Percentiles rank a stretch among this genome's conserved stretches.
phyloP scores from a whole-genome alignment of 2,888 invertebrate genomes.

The Rhopalosiphum nymphaeae region DNA sequence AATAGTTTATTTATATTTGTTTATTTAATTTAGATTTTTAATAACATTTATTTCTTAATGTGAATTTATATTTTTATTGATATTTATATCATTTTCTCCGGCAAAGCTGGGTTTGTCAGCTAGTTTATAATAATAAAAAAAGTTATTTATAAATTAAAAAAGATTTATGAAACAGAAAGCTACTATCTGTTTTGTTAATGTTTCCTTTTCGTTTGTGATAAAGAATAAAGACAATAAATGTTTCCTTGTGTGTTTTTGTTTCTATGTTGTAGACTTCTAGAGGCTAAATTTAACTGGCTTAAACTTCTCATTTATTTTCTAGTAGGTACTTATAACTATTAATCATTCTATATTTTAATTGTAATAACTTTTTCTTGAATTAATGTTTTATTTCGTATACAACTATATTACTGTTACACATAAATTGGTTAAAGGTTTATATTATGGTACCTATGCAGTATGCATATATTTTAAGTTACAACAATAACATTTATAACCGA shows the following conservation, averaged over 20 bases:
- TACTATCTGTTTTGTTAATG: background rate
- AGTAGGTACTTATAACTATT: background rate
- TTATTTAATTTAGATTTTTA: background rate
- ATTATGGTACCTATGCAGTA: background rate
- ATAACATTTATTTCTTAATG: background rate
- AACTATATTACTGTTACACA: background rate
- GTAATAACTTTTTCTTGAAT: background rate
- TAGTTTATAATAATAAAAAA: background rate
- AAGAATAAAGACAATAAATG: background rate
- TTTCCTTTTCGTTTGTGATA: constrained; percentile 6
- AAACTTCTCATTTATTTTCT: background rate
- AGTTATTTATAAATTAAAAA: background rate
- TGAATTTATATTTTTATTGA: background rate
- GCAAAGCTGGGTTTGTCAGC: background rate
- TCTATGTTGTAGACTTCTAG: background rate
- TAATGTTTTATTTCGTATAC: background rate
- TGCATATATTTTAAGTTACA: background rate
- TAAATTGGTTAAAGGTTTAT: background rate
- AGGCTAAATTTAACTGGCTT: background rate
- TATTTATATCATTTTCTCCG: background rate
- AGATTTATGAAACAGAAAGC: background rate
- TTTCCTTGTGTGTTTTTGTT: background rate
- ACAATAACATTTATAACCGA: background rate
- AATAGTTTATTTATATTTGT: background rate
- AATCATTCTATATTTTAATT: background rate